Base-by-base conservation (phyloP, 2,797 vertebrate species). In the Gallinago stenura region DNA sequence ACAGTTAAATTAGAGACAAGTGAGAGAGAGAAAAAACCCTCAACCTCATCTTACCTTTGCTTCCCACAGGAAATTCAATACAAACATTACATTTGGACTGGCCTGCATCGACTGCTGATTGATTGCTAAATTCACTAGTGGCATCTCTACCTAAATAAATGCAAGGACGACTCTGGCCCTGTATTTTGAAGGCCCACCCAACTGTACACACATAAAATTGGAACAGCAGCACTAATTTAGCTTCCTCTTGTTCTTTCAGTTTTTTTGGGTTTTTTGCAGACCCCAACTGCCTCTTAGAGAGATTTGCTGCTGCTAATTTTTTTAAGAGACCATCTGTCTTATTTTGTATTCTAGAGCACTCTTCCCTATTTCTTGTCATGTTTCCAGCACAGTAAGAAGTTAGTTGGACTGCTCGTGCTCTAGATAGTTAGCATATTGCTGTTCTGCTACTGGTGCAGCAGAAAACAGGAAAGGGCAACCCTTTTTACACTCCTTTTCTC, bases 261-360 rank as follows among this genome's bases (percentile, higher is more conserved):
- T 87, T 90, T 15, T 4, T 87, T 90, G 33, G 33, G 7, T 15
- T 4, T 90, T 87, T 86, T 84, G 50, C 71, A 95, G 56, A 94
- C 25, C 61, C 39, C 51, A 86, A 76, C 18, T 91, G 79, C 61
- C 61, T 91, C 45, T 82, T 87, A 71, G 73, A 83, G 28, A 81
- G 18, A 57, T 72, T 91, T 91, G 69, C 33, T 72, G 39, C 30
- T 28, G n/a, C 2, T 94, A 30, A 21, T 64, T 60, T 89, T 93
- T 94, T 90, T 69, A 75, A 83, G 87, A 68, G 35, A 57, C 78
- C 57, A 66, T 84, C 84, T 92, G 58, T 86, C 69, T 81, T 56
- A 87, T 92, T 95, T 91, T 78, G 45, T 70, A 90, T 91, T 91
- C 87, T 88, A 86, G 58, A 90, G 58, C 57, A 60, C 90, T 95